Conservation (phyloP, 2,797 vertebrate genomes). For the Centropyge bicolor region DNA sequence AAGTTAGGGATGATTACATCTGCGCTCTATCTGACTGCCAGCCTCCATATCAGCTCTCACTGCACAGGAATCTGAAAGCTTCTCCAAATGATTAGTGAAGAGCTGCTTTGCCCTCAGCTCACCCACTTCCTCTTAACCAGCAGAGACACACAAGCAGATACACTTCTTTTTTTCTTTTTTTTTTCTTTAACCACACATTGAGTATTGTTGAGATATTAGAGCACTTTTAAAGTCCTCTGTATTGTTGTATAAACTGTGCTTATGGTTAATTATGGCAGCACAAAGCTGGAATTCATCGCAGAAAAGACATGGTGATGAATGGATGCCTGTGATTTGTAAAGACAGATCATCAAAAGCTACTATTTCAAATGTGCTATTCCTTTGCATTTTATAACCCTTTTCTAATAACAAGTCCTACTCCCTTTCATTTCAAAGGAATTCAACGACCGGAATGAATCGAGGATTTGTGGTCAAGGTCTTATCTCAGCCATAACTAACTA, state of each 20-base stretch:
- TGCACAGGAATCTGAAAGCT: slow-evolving; percentile 10
- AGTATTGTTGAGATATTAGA: background rate
- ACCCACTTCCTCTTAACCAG: background rate
- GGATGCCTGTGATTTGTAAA: background rate
- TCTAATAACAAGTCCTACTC: background rate
- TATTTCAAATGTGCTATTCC: background rate
- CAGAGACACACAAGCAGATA: background rate
- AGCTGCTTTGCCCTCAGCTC: slow-evolving; percentile 6
- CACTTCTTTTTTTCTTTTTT: background rate
- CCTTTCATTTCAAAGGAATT: slow-evolving; percentile 27
- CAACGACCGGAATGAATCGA: background rate
- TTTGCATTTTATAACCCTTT: background rate
- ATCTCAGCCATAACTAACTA: background rate
- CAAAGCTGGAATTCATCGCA: background rate
- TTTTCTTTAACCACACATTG: background rate
- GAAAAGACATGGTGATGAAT: slow-evolving; percentile 1
- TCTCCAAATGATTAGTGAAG: slow-evolving; percentile 19
- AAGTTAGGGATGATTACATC: slow-evolving; percentile 43
- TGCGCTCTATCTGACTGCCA: background rate
- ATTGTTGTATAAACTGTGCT: background rate
- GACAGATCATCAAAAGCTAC: background rate
- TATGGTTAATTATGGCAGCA: slow-evolving; percentile 24
- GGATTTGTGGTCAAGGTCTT: slow-evolving; percentile 15
- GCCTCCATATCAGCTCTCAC: slow-evolving; percentile 1
- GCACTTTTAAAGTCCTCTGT: background rate